Percentiles rank a stretch among this genome's conserved stretches.
phyloP scores from a whole-genome alignment of 2,888 invertebrate species.

The Metellina segmentata region DNA sequence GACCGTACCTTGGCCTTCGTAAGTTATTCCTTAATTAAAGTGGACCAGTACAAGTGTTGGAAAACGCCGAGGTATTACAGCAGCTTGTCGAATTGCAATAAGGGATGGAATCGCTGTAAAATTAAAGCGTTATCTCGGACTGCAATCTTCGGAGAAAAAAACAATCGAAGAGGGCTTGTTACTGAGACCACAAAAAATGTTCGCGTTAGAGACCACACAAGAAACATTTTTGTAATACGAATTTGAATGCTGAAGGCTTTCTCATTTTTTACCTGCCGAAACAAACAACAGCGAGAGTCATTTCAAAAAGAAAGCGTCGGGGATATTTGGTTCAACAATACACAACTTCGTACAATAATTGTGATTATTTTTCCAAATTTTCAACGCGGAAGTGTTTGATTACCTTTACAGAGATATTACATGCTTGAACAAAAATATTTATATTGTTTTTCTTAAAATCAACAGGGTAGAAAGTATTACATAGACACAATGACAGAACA shows the following conservation, averaged over 20 bases:
- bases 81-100: not conserved
- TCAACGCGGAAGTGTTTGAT: too few relatives aligned
- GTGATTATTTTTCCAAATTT: too few relatives aligned
- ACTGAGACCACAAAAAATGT: not conserved
- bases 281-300: too few relatives aligned
- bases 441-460: too few relatives aligned
- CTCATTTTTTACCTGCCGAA: too few relatives aligned
- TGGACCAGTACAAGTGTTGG: not conserved
- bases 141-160: not conserved
- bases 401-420: too few relatives aligned
- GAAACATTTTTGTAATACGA: not conserved
- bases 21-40: slow-evolving; percentile 46
- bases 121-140: slow-evolving; percentile 15
- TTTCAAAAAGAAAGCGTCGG: too few relatives aligned
- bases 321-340: too few relatives aligned
- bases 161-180: not conserved
- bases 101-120: not conserved
- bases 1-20: slow-evolving; percentile 4
- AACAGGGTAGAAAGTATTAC: too few relatives aligned
- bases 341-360: too few relatives aligned
- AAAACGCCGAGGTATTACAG: not conserved
- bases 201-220: not conserved
- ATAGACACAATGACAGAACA: too few relatives aligned
- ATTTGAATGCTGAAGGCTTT: not conserved
- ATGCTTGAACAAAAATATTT: too few relatives aligned